These are phyloP conservation scores for Notodonta ziczac DNA, from an alignment of 2,888 invertebrate genomes.

Conservation along the genomic window DNA sequence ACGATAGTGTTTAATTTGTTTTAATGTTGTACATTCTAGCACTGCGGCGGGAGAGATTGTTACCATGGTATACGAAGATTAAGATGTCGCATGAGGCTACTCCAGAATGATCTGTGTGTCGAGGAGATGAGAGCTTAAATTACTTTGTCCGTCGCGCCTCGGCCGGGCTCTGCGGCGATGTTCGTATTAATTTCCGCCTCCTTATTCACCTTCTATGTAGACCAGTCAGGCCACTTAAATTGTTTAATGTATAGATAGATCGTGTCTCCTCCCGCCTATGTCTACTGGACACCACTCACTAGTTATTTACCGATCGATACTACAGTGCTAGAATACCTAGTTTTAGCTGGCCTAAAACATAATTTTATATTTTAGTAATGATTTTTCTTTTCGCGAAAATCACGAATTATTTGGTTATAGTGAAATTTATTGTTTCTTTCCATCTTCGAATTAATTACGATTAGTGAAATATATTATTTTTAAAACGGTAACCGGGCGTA, in stretches of 20 bases:
- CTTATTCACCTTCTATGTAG: no score
- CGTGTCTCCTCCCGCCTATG: no score
- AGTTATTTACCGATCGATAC: background rate
- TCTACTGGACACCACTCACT: no score
- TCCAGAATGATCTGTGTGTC: no score
- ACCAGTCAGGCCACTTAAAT: no score
- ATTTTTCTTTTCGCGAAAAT: background rate
- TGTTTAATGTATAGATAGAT: no score
- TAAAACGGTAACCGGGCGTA: background rate
- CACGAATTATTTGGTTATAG: background rate
- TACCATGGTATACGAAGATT: background rate
- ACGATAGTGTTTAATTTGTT: background rate
- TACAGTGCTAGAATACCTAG: conserved; percentile 5
- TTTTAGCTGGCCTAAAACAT: conserved; percentile 50
- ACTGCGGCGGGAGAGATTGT: background rate
- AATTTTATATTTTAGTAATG: conserved; percentile 9
- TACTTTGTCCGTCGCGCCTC: no score
- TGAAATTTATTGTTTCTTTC: background rate
- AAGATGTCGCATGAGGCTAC: no score
- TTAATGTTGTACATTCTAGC: background rate
- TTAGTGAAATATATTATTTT: background rate
- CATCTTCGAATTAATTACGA: background rate
- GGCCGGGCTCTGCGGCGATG: no score
- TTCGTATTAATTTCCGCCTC: no score
- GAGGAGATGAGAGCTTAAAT: no score